Base-by-base conservation (phyloP, 1,140 invertebrate genomes). In the Drosophila sulfurigaster region DNA sequence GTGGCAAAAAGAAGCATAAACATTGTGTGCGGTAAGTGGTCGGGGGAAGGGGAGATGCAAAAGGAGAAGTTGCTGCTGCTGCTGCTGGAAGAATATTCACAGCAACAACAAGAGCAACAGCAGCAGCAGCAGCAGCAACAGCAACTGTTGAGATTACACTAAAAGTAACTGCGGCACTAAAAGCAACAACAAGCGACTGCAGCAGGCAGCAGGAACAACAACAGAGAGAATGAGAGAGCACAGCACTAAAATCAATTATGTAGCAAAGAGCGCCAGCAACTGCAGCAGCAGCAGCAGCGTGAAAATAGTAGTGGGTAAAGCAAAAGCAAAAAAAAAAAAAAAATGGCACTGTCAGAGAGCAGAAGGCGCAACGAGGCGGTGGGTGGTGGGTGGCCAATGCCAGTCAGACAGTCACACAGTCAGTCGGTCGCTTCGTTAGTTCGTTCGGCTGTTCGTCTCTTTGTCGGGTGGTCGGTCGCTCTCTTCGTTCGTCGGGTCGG, bases 171-270 rank as follows among this genome's bases (percentile, higher is more conserved):
- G 80, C 63, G 66, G 32, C 35, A 73, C 8, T 70, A 63, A 38
- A 30, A 73, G 35, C 58, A 67, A 32, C 49, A 65, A 48, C 58
- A 69, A 62, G 32, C 52, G 16, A 52, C 28, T 54, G 72, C 72
- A 62, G 58, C 58, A 48, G 48, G 48, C 63, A 54, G 38, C 67
- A 62, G 48, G 20, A 25, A 25, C 20, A 25, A 25, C 20, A 25
- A 25, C 20, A 25, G 20, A 25, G 20, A 25, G 20, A 25, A 25
- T 75, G 69, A 74, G 74, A 88, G 85, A 88, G 79, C 78, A 62
- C 85, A 88, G 80, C 81, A 88, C 83, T 87, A 89, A 88, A 88
- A 88, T 88, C 85, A 88, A 88, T 88, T 88, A 88, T 89, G 83
- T 88, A 89, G 82, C 82, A 67, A 49, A 79, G 64, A 81, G 79